Conservation (phyloP, 2,888 invertebrate genomes). For the Leptothorax acervorum region DNA sequence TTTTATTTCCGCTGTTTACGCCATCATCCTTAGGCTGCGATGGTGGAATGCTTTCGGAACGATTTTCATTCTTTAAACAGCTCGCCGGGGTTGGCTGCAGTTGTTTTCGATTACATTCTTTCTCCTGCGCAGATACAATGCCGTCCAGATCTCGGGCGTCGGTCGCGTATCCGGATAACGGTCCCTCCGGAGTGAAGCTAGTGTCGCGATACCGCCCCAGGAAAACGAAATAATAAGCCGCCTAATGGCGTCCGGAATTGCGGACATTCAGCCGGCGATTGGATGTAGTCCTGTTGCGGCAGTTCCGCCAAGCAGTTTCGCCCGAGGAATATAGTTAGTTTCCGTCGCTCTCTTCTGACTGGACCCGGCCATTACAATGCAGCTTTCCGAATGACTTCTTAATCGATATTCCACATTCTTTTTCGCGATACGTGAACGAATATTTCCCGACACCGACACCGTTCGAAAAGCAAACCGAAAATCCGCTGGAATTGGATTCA, state of each 20-base stretch:
- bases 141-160: slow-evolving; percentile 61
- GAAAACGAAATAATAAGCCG: slow-evolving; percentile 83
- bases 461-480: slow-evolving; percentile 52
- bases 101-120: slow-evolving; percentile 66
- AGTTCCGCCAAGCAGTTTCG: slow-evolving; percentile 73
- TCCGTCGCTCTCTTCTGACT: slow-evolving; percentile 54
- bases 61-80: slow-evolving; percentile 52
- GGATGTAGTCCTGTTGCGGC: slow-evolving; percentile 78
- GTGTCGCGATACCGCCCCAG: slow-evolving; percentile 73
- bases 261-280: slow-evolving; percentile 80
- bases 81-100: slow-evolving; percentile 43
- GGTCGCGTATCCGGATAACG: slow-evolving; percentile 66
- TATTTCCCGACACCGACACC: slow-evolving; percentile 40
- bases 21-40: slow-evolving; percentile 25
- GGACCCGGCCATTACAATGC: slow-evolving; percentile 64
- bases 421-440: slow-evolving; percentile 41
- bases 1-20: slow-evolving; percentile 35
- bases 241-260: slow-evolving; percentile 80
- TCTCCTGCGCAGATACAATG: slow-evolving; percentile 62
- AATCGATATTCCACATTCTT: slow-evolving; percentile 78
- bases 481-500: slow-evolving; percentile 42
- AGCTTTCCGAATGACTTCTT: slow-evolving; percentile 77
- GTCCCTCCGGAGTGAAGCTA: slow-evolving; percentile 68
- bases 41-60: slow-evolving; percentile 31
- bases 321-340: slow-evolving; percentile 49